phyloP scores from a whole-genome alignment of 2,797 vertebrate genomes.

The Rhynchonycteris naso region DNA sequence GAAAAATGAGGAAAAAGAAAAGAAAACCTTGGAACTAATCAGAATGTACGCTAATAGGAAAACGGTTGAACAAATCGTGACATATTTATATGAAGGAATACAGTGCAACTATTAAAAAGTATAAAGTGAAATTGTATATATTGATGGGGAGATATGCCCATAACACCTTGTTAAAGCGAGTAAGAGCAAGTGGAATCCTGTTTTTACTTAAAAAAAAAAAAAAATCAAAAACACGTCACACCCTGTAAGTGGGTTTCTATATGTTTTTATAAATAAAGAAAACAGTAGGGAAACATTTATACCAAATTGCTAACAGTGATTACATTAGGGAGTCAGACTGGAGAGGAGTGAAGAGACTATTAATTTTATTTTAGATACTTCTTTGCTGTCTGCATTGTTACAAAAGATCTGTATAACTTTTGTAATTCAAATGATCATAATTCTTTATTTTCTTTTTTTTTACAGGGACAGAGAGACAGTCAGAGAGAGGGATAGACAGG shows the following conservation, averaged over 20 bases:
- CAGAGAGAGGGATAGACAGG: no score
- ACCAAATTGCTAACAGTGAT: background rate
- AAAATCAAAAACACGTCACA: background rate
- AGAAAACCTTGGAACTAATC: background rate
- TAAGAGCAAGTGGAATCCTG: background rate
- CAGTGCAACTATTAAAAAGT: slow-evolving; percentile 19
- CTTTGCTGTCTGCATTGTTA: slow-evolving; percentile 29
- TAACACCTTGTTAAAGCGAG: background rate
- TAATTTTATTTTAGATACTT: slow-evolving; percentile 52
- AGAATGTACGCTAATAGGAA: background rate
- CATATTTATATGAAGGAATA: slow-evolving; percentile 28
- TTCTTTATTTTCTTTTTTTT: background rate
- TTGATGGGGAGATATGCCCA: background rate
- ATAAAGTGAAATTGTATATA: background rate
- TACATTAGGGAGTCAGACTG: background rate
- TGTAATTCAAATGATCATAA: background rate
- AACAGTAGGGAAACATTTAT: slow-evolving; percentile 35
- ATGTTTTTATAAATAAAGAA: slow-evolving; percentile 48
- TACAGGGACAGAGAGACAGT: no score
- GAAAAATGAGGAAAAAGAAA: background rate
- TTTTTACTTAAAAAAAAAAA: slow-evolving; percentile 2
- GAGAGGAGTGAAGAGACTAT: background rate
- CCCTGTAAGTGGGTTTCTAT: background rate
- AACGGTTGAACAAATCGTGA: slow-evolving; percentile 27
- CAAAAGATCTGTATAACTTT: slow-evolving; percentile 19